Base-by-base conservation (phyloP, 1,140 invertebrate species). In the Drosophila pseudoananassae region DNA sequence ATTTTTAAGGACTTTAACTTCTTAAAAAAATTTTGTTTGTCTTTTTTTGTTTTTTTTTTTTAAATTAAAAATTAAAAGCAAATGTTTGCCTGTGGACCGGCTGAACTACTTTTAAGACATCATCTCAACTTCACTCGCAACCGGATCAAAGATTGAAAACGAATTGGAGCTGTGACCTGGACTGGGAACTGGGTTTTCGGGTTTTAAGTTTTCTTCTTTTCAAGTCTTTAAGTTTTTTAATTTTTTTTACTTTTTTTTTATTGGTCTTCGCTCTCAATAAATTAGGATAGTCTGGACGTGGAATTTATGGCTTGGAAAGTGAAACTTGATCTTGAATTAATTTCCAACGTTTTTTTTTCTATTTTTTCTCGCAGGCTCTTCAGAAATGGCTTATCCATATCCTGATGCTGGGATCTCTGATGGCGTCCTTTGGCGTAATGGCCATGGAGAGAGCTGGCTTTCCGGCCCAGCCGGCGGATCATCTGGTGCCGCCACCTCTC, bases 401-500 rank as follows among this genome's bases (percentile, higher is more conserved):
- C 29, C 8, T 72, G 6, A 20, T 38, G 14, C 38, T 87, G 59
- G 54, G 55, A 27, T 31, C 58, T n/a, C 47, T 75, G 38, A 63
- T 83, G 6, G 23, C 38, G 7, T 15, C 58, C 9, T 15, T 53
- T 4, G 4, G n/a, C 1, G 6, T 40, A 20, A 43, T 54, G 25
- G 14, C 47, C 20, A 33, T 15, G 45, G 31, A 14, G 1, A 12
- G 38, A 14, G 2, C 9, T 9, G 40, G 40, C 0, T 20, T 77
- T 40, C 76, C 83, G 4, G 78, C 76, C 8, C 71, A 80, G 25
- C 90, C 90, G 20, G 71, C 81, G 25, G 90, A 91, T 60, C 88
- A 90, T 23, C 36, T 91, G 50, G 77, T 91, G 50, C 90, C 90
- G 5, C 90, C 90, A 0, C 89, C 89, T 4, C 54, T 69, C 29